A percentile compares a stretch with the other conserved stretches of the same genome.
phyloP scores from a whole-genome alignment of 2,888 invertebrate genomes.

The Microplitis deprimator region DNA sequence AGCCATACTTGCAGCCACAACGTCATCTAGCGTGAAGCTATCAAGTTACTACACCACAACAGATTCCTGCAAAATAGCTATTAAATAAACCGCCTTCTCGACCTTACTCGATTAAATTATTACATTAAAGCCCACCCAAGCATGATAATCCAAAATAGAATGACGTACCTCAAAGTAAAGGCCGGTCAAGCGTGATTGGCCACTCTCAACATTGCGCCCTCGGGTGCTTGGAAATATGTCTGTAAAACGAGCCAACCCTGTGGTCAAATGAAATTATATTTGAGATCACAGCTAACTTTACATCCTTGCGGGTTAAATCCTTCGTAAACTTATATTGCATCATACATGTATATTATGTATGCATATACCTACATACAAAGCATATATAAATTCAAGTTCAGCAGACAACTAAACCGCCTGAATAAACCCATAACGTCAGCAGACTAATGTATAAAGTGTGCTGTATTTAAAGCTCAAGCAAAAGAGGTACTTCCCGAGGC shows the following conservation, averaged over 20 bases:
- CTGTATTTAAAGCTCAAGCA: not conserved
- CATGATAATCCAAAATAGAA: not conserved
- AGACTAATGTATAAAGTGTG: not conserved
- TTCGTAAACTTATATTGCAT: not conserved
- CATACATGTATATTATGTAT: not conserved
- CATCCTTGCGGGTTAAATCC: not conserved
- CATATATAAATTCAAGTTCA: not conserved
- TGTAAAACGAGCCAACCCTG: not conserved
- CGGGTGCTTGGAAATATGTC: not conserved
- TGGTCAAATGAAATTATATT: conserved; percentile 17
- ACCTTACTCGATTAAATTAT: not conserved
- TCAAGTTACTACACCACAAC: not conserved
- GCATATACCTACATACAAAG: not conserved
- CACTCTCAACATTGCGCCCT: not conserved
- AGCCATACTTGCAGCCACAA: not conserved
- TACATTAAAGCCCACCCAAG: not conserved
- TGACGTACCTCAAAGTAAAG: conserved; percentile 1
- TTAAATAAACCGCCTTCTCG: not conserved
- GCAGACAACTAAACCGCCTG: not conserved
- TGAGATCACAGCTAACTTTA: not conserved
- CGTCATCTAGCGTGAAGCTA: not conserved
- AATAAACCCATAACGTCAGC: not conserved
- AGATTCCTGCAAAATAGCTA: not conserved
- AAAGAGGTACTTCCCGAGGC: not conserved
- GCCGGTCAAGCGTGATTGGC: not conserved